Percentiles rank a stretch among this genome's conserved stretches.
phyloP scores from a whole-genome alignment of 2,113 vertebrate species.

The Lagenorhynchus albirostris region DNA sequence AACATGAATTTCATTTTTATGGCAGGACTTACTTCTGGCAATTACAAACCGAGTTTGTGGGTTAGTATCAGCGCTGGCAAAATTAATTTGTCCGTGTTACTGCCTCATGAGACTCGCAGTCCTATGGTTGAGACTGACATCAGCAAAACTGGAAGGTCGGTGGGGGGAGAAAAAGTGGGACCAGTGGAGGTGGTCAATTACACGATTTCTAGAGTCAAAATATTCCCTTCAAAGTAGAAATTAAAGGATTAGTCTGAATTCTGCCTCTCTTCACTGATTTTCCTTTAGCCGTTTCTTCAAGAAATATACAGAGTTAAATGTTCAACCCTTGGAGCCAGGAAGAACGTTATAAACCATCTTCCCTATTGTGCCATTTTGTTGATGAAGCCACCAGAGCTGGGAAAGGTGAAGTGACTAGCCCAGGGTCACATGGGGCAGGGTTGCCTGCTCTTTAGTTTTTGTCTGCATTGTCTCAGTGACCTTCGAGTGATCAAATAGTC shows the following conservation, averaged over 20 bases:
- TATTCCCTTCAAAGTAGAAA: background rate
- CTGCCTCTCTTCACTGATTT: background rate
- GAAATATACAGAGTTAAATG: background rate
- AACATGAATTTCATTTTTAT: constrained; percentile 56
- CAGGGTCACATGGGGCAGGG: background rate
- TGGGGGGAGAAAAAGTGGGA: background rate
- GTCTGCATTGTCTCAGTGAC: background rate
- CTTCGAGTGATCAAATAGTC: background rate
- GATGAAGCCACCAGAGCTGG: background rate
- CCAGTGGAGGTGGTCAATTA: background rate
- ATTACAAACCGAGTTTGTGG: constrained; percentile 12
- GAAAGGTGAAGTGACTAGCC: background rate
- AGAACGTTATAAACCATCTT: background rate
- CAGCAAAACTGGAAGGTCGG: background rate
- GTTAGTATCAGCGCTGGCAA: background rate
- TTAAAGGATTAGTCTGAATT: background rate
- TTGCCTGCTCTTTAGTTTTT: background rate
- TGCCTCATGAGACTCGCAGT: background rate
- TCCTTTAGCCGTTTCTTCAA: background rate
- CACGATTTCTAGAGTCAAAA: background rate
- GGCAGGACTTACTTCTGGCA: background rate
- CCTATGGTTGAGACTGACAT: background rate
- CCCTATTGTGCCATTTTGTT: background rate
- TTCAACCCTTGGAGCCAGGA: background rate
- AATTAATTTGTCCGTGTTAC: constrained; percentile 27